Conservation (phyloP, 2,888 invertebrate species). For the Stenodema calcarata region DNA sequence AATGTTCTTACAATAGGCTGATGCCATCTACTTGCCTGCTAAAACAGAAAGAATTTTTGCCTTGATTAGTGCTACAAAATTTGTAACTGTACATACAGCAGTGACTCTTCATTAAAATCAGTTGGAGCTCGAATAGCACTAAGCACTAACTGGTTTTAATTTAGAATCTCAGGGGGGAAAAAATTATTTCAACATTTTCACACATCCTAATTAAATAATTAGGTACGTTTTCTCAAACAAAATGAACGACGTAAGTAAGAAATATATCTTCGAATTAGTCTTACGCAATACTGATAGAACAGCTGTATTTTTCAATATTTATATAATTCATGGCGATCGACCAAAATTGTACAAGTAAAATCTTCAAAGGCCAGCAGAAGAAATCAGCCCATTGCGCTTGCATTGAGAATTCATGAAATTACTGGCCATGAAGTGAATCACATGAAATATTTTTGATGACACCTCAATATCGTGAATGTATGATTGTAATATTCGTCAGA, state of each 20-base stretch:
- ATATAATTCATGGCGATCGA: not conserved
- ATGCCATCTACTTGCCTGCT: constrained; percentile 50
- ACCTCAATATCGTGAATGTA: too few species aligned
- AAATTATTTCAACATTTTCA: not conserved
- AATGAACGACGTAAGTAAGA: too few species aligned
- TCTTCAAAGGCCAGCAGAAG: constrained; percentile 3
- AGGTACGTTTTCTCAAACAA: too few species aligned
- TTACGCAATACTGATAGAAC: too few species aligned
- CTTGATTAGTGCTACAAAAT: constrained; percentile 34
- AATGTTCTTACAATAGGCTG: constrained; percentile 41
- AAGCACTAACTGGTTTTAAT: not conserved
- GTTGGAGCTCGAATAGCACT: not conserved
- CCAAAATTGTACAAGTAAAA: not conserved
- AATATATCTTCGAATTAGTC: too few species aligned
- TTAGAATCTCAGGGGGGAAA: not conserved
- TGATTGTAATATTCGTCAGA: too few species aligned
- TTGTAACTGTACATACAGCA: not conserved
- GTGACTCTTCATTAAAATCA: not conserved
- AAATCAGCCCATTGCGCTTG: not conserved
- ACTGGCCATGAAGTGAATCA: not conserved
- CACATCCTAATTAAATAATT: not conserved
- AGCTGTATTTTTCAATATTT: too few species aligned
- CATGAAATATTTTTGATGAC: not conserved
- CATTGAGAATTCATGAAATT: not conserved
- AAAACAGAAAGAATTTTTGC: constrained; percentile 40